Evolutionary conservation across 2,113 vertebrate species (phyloP), one percentile per base, ranked within the genome.

Genomic region (Solea senegalensis): DNA sequence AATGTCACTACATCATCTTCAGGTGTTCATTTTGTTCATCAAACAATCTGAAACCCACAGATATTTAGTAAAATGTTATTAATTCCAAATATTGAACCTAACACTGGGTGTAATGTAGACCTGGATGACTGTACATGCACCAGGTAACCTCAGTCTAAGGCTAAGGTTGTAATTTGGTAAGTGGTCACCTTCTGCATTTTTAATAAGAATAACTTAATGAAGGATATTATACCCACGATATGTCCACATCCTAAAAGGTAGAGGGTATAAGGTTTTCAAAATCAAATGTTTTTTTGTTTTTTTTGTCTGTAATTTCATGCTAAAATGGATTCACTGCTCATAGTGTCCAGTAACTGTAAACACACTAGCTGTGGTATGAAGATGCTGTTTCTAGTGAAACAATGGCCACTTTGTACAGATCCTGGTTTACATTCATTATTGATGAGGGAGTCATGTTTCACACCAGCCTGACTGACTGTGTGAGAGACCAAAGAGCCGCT

Each of bases 381-480:
- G 65, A 58, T 27, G 76, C 86, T 80, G 81, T 5, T 46, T 74
- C 67, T 21, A 53, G 74, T 58, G 64, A 58, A 72, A 78, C 78
- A 84, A 74, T 65, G 46, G 61, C 26, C 7, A 40, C 26, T 53
- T 66, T 75, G 83, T 76, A 50, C 66, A 61, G 76, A 74, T 14
- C 46, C 67, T 78, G 66, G 58, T 80, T 78, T 50, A 12, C 8
- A 46, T 84, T 53, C 59, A 81, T 88, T 76, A 88, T 76, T 85
- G 57, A 87, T 83, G 69, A 78, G 13, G 56, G 69, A 65, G 57
- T 85, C 59, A 8, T 46, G 73, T 88, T 89, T 82, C 82, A 86
- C 80, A n/a, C 55, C n/a, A 46, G 66, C 48, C 50, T 56, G 40
- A 63, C 58, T 68, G 59, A 21, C 69, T 77, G n/a, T 7, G 43